Evolutionary conservation across 1,140 invertebrate species (phyloP).

Genomic region (Mesaphorura yosii): DNA sequence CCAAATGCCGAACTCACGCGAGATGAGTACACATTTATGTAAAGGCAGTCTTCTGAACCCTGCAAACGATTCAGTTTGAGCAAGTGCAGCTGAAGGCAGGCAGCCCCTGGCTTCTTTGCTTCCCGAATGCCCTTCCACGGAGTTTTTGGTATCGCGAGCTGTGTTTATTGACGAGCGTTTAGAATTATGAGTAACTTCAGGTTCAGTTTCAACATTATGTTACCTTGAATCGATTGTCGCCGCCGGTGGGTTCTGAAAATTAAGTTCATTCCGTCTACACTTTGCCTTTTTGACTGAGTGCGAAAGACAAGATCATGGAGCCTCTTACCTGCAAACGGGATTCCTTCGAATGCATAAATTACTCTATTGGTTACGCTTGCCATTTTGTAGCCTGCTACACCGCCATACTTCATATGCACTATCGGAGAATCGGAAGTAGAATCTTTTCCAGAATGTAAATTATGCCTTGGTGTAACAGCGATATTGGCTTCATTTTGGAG

Average conservation of each 20-base stretch:
- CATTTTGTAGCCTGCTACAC: slow-evolving; percentile 3
- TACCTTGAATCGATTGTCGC: too few species aligned
- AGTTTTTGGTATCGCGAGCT: slow-evolving; percentile 14
- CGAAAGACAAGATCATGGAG: too few species aligned
- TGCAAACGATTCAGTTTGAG: slow-evolving; percentile 16
- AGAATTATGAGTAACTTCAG: too few species aligned
- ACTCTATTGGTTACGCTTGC: background rate
- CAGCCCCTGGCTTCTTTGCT: slow-evolving; percentile 11
- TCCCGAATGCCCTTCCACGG: slow-evolving; percentile 19
- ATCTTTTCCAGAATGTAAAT: background rate
- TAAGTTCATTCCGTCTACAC: too few species aligned
- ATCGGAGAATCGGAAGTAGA: background rate
- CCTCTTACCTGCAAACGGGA: background rate
- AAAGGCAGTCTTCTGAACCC: slow-evolving; percentile 35
- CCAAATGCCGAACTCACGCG: slow-evolving; percentile 3
- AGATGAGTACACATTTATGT: slow-evolving; percentile 6
- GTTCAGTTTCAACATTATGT: too few species aligned
- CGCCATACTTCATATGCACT: background rate
- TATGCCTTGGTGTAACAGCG: too few species aligned
- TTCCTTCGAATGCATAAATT: slow-evolving; percentile 5
- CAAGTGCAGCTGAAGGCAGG: slow-evolving; percentile 20
- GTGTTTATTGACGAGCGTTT: too few species aligned
- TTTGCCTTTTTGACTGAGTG: too few species aligned
- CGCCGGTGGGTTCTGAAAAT: too few species aligned
- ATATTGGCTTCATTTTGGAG: too few species aligned